Percentiles rank a stretch among this genome's conserved stretches.
Evolutionary conservation across 2,797 vertebrate species (phyloP).

Genomic region (Argya squamiceps): DNA sequence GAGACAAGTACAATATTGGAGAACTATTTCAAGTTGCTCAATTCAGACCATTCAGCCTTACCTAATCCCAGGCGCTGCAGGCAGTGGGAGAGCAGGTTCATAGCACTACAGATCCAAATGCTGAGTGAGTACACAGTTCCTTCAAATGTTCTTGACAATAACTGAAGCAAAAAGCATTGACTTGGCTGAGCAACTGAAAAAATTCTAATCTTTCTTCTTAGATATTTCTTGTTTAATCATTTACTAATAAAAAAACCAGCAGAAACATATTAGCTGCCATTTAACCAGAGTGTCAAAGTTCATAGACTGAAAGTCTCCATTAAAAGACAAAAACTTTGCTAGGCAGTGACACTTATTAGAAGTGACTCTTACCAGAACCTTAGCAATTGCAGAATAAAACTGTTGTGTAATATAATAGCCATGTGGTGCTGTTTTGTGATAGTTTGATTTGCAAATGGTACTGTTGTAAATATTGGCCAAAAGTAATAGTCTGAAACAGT

Average conservation of each 20-base stretch:
- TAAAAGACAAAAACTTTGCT: neutral
- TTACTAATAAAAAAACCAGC: neutral
- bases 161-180: neutral
- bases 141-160: neutral
- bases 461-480: neutral
- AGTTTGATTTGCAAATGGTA: neutral
- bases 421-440: neutral
- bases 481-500: neutral
- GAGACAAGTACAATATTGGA: slow-evolving; percentile 93
- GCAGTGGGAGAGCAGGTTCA: slow-evolving; percentile 92
- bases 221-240: neutral
- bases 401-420: neutral
- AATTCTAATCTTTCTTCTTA: neutral
- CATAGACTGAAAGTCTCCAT: neutral
- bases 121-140: slow-evolving; percentile 81
- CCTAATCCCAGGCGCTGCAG: slow-evolving; percentile 78
- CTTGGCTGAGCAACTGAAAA: neutral
- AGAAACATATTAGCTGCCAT: neutral
- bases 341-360: neutral
- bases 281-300: neutral
- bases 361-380: neutral
- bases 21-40: slow-evolving; percentile 96
- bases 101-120: slow-evolving; percentile 94
- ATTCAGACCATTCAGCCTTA: slow-evolving; percentile 90
- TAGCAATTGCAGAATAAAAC: neutral